phyloP scores from a whole-genome alignment of 2,888 invertebrate genomes.

The Troides helena region DNA sequence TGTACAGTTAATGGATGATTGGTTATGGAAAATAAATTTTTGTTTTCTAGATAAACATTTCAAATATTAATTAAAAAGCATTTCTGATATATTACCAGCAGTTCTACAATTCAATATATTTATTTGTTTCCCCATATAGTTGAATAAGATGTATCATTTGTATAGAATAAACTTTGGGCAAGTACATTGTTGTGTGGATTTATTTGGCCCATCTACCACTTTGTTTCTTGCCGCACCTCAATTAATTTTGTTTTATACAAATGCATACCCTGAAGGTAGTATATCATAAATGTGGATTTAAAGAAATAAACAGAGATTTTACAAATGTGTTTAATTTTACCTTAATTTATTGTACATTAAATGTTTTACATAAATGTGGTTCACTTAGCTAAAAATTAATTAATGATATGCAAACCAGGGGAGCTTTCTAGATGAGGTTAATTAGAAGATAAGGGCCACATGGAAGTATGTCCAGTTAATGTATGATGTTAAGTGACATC shows the following conservation, averaged over 20 bases:
- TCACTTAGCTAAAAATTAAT: neutral
- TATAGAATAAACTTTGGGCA: constrained; percentile 34
- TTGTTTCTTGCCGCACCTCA: constrained; percentile 30
- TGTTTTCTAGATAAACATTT: neutral
- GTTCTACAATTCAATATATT: constrained; percentile 51
- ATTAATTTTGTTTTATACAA: constrained; percentile 27
- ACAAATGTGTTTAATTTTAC: constrained; percentile 19
- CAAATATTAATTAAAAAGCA: constrained; percentile 5
- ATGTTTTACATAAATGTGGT: neutral
- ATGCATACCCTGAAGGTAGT: constrained; percentile 18
- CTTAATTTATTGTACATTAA: constrained; percentile 3
- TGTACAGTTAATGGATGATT: constrained; percentile 52
- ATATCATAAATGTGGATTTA: constrained; percentile 9
- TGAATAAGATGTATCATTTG: constrained; percentile 40
- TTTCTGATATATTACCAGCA: constrained; percentile 29
- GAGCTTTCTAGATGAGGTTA: neutral
- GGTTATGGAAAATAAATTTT: constrained; percentile 32
- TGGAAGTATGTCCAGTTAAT: too few relatives aligned
- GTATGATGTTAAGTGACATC: too few relatives aligned
- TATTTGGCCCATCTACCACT: constrained; percentile 50
- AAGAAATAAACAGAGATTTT: constrained; percentile 23
- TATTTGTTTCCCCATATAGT: constrained; percentile 72
- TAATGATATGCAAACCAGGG: neutral
- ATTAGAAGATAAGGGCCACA: neutral
- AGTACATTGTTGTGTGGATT: constrained; percentile 43